phyloP scores from a whole-genome alignment of 2,888 invertebrate genomes.

The Anodontia alba region DNA sequence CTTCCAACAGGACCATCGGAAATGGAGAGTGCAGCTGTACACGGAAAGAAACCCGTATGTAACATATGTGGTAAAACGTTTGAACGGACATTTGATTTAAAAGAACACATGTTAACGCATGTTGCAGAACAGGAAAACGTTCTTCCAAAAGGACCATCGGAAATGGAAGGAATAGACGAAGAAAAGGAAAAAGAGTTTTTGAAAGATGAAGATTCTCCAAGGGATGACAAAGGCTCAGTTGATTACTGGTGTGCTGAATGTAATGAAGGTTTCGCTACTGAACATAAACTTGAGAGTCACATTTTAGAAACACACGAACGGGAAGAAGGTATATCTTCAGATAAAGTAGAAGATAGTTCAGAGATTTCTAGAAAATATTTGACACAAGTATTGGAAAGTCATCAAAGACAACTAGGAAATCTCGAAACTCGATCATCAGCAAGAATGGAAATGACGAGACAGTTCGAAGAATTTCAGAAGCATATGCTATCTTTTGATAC shows the following conservation, averaged over 20 bases:
- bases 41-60: slow-evolving; percentile 66
- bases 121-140: slow-evolving; percentile 34
- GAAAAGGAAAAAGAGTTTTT: too few relatives aligned
- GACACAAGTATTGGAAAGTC: too few relatives aligned
- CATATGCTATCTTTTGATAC: too few relatives aligned
- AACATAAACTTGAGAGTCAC: slow-evolving; percentile 68
- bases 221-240: background rate
- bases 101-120: slow-evolving; percentile 71
- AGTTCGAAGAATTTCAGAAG: too few relatives aligned
- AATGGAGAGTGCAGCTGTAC: slow-evolving; percentile 66
- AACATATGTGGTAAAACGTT: slow-evolving; percentile 70
- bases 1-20: background rate
- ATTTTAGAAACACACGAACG: slow-evolving; percentile 68
- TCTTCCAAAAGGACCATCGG: too few relatives aligned
- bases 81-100: slow-evolving; percentile 65
- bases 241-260: slow-evolving; percentile 79
- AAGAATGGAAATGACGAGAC: too few relatives aligned
- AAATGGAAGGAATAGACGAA: too few relatives aligned
- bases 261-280: slow-evolving; percentile 72
- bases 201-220: background rate
- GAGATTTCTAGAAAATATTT: too few relatives aligned
- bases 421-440: too few relatives aligned
- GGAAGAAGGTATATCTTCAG: background rate
- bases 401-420: too few relatives aligned
- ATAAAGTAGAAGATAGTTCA: background rate